Evolutionary conservation across 1,140 invertebrate genomes (phyloP).

Genomic region (Drosophila azteca): DNA sequence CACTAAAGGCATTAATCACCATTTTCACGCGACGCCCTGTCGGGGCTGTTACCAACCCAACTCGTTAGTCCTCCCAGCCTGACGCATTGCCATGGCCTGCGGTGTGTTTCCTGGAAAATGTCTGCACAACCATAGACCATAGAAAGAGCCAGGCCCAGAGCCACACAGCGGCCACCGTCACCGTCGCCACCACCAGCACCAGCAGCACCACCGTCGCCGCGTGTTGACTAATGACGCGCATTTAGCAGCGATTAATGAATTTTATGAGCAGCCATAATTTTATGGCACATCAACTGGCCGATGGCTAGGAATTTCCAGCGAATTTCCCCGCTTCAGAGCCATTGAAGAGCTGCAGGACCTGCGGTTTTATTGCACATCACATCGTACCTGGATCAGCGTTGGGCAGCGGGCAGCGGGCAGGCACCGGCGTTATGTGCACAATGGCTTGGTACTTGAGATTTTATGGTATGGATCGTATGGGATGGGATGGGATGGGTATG

Average conservation of each 20-base stretch:
- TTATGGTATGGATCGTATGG: slow-evolving; percentile 39
- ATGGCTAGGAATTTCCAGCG: slow-evolving; percentile 65
- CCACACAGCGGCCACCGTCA: too few relatives aligned
- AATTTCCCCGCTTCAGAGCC: slow-evolving; percentile 67
- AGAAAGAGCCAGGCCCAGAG: slow-evolving; percentile 14
- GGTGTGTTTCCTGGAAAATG: slow-evolving; percentile 67
- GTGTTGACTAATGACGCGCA: slow-evolving; percentile 81
- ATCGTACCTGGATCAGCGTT: slow-evolving; percentile 23
- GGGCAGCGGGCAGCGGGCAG: background rate
- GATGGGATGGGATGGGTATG: too few relatives aligned
- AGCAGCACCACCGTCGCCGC: slow-evolving; percentile 32
- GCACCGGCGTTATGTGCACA: slow-evolving; percentile 71
- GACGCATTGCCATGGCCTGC: slow-evolving; percentile 47
- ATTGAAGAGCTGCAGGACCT: slow-evolving; percentile 63
- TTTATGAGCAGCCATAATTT: slow-evolving; percentile 80
- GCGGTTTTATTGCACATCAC: slow-evolving; percentile 69
- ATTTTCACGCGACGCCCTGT: slow-evolving; percentile 74
- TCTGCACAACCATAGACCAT: slow-evolving; percentile 24
- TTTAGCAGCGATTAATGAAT: slow-evolving; percentile 81
- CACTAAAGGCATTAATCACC: slow-evolving; percentile 78
- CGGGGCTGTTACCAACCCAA: slow-evolving; percentile 21
- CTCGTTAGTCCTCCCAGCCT: slow-evolving; percentile 57
- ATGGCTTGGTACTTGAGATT: slow-evolving; percentile 74
- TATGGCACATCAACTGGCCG: slow-evolving; percentile 76
- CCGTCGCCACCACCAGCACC: too few relatives aligned